Evolutionary conservation across 2,888 invertebrate species (phyloP).

Genomic region (Resseliella maxima): DNA sequence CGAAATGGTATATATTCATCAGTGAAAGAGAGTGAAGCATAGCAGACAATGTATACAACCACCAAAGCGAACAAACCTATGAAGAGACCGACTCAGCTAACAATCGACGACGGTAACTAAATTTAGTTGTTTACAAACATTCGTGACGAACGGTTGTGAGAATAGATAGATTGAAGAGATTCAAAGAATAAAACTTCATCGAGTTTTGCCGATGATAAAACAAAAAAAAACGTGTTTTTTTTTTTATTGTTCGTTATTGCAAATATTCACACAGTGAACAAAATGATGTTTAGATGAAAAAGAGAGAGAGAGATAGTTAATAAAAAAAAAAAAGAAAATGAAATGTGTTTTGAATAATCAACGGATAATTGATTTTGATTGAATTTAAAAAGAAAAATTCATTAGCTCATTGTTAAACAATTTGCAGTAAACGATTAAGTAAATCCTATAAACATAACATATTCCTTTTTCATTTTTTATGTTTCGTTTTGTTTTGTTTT

Average conservation of each 20-base stretch:
- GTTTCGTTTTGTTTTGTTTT: slow-evolving; percentile 42
- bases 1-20: no score
- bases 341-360: no score
- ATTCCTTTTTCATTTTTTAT: no score
- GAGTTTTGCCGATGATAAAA: no score
- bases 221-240: no score
- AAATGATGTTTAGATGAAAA: no score
- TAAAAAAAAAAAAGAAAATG: neutral
- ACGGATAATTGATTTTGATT: neutral
- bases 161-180: neutral
- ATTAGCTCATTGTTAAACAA: slow-evolving; percentile 28
- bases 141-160: slow-evolving; percentile 42
- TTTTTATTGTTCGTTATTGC: no score
- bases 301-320: no score
- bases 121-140: slow-evolving; percentile 51
- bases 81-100: slow-evolving; percentile 14
- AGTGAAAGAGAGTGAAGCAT: no score
- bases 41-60: neutral
- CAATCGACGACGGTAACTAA: slow-evolving; percentile 44
- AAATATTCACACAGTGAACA: no score
- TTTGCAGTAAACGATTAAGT: neutral
- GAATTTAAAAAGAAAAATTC: neutral
- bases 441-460: neutral
- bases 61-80: neutral
- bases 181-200: neutral